Base-by-base conservation (phyloP, 2,888 invertebrate species). In the Thysanoteuthis rhombus region DNA sequence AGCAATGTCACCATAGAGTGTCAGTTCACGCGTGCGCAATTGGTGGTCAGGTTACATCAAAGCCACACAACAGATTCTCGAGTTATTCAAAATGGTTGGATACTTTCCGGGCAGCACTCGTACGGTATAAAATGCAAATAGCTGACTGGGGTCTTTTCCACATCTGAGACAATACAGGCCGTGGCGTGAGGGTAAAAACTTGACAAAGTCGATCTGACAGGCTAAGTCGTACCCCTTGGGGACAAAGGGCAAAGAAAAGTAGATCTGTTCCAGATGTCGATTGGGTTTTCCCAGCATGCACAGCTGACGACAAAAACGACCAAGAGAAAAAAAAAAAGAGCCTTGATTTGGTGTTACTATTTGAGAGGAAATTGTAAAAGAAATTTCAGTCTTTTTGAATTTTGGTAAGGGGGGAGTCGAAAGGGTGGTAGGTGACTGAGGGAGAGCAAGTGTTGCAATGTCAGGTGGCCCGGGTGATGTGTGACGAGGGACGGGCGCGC, bases 301-400 rank as follows among this genome's bases (percentile, higher is more conserved):
- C 75, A 75, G 75, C 75, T 75, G 75, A 75, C 75, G n/a, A 75
- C n/a, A 4, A 75, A 10, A 75, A n/a, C 28, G 10, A 58, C 28
- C 58, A 4, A 75, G 36, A 75, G 0, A 36, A 36, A n/a, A n/a
- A 36, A 36, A 12, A 12, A 36, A 16, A 0, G 12, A 36, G n/a
- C 22, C 52, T n/a, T 75, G 75, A 75, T 75, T 75, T 75, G 75
- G 16, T n/a, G 75, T 75, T 16, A 75, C n/a, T 0, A 36, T 75
- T 75, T 75, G 25, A n/a, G 75, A 75, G 75, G 75, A n/a, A 75
- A 75, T 36, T 75, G 75, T 75, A 36, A n/a, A 75, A 75, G 75
- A 75, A 75, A 75, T n/a, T 75, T 75, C 75, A n/a, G n/a, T 75
- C 75, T 75, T 75, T 75, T 75, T 75, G n/a, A 75, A 75, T n/a